Base-by-base conservation (phyloP, 2,113 vertebrate species). In the Paracanthobrama guichenoti region DNA sequence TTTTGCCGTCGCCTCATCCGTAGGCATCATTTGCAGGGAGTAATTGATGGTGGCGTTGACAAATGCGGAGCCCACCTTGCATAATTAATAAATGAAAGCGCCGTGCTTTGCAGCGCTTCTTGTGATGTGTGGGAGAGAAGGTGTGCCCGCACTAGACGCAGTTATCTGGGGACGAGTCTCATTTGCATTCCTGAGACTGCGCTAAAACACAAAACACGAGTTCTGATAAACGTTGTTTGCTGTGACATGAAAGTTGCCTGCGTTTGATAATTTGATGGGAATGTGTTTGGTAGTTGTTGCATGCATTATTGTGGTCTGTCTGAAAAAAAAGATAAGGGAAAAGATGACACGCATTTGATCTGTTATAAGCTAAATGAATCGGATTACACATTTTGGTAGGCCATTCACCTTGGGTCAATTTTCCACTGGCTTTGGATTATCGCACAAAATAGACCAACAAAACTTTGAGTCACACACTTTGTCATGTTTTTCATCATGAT, bases 81-180 rank as follows among this genome's bases (percentile, higher is more conserved):
- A 82, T 92, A 92, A 93, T 93, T 90, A 93, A 93, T 91, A 88
- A 88, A 90, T 93, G 81, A 92, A 88, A 88, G 86, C 85, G 79
- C 18, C 6, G 39, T 69, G 86, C 89, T 87, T 88, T 90, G 87
- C 89, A 88, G 87, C 87, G 88, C 90, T 20, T 69, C 76, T 85
- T 91, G 78, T 86, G 86, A 89, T 90, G 86, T 84, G 87, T 72
- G 87, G 42, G 78, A 88, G 86, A 88, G 83, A 84, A 89, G 55
- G 76, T 50, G 77, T 85, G 77, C 77, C 77, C 46, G 22, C 8
- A 16, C 64, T 55, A 71, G 20, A 71, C 0, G 7, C 69, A 42
- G 71, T 78, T 85, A 85, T 90, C 90, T 82, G 86, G 84, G 86
- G 88, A 87, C 46, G 87, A 87, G 84, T 18, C 12, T 42, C 35